Conservation (phyloP, 2,888 invertebrate genomes). For the Drosophila macrospina region DNA sequence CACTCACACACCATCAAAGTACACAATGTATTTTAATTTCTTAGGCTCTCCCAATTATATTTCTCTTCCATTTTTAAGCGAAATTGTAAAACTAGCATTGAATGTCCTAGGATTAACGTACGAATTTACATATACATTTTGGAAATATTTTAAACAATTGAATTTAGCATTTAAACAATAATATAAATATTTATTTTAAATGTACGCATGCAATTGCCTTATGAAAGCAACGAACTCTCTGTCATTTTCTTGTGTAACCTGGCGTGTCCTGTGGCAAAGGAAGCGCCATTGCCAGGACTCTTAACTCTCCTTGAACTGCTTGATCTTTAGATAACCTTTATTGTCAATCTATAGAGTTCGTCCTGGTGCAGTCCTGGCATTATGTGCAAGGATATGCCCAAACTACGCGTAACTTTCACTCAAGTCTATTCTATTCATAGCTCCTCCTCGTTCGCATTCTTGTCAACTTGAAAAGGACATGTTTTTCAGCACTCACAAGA, state of each 20-base stretch:
- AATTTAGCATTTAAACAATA: constrained; percentile 2
- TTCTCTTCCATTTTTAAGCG: not conserved
- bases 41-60: not conserved
- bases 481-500: no score
- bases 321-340: no score
- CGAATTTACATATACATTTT: constrained; percentile 64
- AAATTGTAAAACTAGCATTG: constrained; percentile 46
- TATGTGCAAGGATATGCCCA: no score
- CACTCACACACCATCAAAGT: constrained; percentile 16
- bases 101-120: constrained; percentile 62
- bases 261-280: not conserved
- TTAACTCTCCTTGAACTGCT: no score
- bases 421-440: no score
- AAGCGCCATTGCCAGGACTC: no score
- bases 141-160: constrained; percentile 35
- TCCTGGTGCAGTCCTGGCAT: no score
- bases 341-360: no score
- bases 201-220: constrained; percentile 6
- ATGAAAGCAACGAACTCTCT: no score
- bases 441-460: no score
- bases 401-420: no score
- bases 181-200: constrained; percentile 4
- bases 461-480: no score
- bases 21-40: constrained; percentile 9
- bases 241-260: not conserved